Conservation (phyloP, 2,113 vertebrate species). For the Xiphophorus maculatus region DNA sequence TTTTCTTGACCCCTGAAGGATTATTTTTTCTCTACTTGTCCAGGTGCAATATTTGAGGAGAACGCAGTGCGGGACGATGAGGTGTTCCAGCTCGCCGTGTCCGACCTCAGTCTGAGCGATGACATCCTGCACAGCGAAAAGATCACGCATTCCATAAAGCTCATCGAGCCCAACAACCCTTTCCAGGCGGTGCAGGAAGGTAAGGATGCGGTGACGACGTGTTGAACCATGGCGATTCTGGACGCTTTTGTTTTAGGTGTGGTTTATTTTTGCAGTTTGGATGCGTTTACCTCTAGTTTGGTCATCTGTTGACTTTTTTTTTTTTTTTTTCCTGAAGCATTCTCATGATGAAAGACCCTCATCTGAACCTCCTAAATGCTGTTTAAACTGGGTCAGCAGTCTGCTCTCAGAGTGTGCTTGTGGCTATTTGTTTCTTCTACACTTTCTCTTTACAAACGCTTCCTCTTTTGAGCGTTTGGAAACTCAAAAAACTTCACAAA, state of each 20-base stretch:
- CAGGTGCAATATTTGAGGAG: slow-evolving; percentile 99
- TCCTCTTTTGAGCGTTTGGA: background rate
- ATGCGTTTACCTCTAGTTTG: background rate
- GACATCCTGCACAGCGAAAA: slow-evolving; percentile 98
- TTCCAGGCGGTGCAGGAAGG: slow-evolving; percentile 99
- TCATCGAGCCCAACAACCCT: slow-evolving; percentile 95
- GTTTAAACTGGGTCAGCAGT: background rate
- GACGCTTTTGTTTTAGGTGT: background rate
- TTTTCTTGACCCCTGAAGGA: background rate
- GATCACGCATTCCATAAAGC: slow-evolving; percentile 98
- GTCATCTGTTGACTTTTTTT: slow-evolving; percentile 20
- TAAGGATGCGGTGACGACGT: slow-evolving; percentile 68
- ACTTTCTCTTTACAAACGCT: background rate
- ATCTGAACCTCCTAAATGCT: slow-evolving; percentile 32
- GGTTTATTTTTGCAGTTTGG: background rate
- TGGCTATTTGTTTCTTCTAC: slow-evolving; percentile 30
- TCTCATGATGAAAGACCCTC: slow-evolving; percentile 36
- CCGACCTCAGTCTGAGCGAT: slow-evolving; percentile 96
- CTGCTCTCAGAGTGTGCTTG: slow-evolving; percentile 16
- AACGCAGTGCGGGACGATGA: slow-evolving; percentile 93
- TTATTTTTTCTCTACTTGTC: background rate
- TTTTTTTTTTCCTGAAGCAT: background rate
- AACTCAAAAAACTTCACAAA: no score
- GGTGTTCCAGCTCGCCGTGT: slow-evolving; percentile 96
- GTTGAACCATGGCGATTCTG: no score